phyloP scores from a whole-genome alignment of 2,113 vertebrate genomes.

The Esox niger region DNA sequence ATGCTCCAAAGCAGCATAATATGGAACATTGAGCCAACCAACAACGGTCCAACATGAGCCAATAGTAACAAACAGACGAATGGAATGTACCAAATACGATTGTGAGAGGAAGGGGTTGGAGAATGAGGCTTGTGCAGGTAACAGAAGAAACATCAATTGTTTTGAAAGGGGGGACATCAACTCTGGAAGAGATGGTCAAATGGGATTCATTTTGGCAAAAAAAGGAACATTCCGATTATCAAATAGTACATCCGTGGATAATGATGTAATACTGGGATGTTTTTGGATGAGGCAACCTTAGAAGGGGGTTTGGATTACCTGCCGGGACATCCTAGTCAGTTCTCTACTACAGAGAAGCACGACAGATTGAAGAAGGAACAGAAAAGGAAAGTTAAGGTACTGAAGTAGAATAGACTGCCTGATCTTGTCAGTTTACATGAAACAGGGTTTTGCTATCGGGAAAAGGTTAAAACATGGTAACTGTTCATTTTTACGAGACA shows the following conservation, averaged over 20 bases:
- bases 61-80: conserved; percentile 82
- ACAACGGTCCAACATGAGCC: conserved; percentile 55
- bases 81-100: conserved; percentile 81
- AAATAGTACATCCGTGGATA: conserved; percentile 66
- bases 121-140: conserved; percentile 74
- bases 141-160: conserved; percentile 53
- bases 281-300: conserved; percentile 83
- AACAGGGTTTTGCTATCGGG: neutral
- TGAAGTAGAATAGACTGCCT: conserved; percentile 39
- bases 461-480: neutral
- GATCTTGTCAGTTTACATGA: neutral
- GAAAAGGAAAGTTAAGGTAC: conserved; percentile 90
- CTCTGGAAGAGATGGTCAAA: conserved; percentile 53
- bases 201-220: conserved; percentile 49
- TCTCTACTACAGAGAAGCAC: conserved; percentile 95
- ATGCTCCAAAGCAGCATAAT: neutral
- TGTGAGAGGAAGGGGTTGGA: conserved; percentile 77
- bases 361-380: conserved; percentile 91
- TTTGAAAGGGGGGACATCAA: conserved; percentile 38
- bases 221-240: conserved; percentile 31
- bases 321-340: conserved; percentile 95
- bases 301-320: conserved; percentile 87
- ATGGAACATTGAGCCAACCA: conserved; percentile 47
- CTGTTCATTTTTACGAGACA: neutral
- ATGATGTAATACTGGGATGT: conserved; percentile 85